phyloP scores from a whole-genome alignment of 2,113 vertebrate species.

The Uropsilus gracilis region DNA sequence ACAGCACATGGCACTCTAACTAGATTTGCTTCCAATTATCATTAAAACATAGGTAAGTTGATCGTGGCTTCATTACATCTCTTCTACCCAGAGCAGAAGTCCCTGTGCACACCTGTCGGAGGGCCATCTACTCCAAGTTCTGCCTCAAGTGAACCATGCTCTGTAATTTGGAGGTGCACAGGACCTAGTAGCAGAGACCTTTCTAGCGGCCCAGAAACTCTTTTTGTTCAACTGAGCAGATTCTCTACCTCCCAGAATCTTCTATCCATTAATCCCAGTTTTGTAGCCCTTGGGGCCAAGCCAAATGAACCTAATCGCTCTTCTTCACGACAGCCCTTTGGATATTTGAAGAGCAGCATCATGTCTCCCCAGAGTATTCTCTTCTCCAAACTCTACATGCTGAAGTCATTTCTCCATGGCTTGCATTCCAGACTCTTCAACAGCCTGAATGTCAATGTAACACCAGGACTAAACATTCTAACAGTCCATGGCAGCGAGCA shows the following conservation, averaged over 20 bases:
- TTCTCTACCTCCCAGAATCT: not conserved
- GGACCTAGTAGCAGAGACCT: not conserved
- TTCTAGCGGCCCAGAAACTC: not conserved
- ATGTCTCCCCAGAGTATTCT: not conserved
- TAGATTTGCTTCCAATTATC: not conserved
- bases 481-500: not conserved
- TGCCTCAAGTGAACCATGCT: not conserved
- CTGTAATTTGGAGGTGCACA: not conserved
- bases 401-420: not conserved
- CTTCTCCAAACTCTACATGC: not conserved
- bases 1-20: not conserved
- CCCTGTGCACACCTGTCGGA: not conserved
- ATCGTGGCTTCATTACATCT: not conserved
- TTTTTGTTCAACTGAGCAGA: not conserved
- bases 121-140: not conserved
- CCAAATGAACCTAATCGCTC: constrained; percentile 44
- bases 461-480: not conserved
- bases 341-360: constrained; percentile 40
- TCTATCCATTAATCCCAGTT: not conserved
- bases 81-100: not conserved
- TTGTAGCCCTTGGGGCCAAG: not conserved
- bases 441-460: not conserved
- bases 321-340: constrained; percentile 17
- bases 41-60: not conserved
- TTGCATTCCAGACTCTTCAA: not conserved